Percentiles rank a stretch among this genome's conserved stretches.
Conservation (phyloP, 2,888 invertebrate genomes). For the Atethmia centrago region DNA sequence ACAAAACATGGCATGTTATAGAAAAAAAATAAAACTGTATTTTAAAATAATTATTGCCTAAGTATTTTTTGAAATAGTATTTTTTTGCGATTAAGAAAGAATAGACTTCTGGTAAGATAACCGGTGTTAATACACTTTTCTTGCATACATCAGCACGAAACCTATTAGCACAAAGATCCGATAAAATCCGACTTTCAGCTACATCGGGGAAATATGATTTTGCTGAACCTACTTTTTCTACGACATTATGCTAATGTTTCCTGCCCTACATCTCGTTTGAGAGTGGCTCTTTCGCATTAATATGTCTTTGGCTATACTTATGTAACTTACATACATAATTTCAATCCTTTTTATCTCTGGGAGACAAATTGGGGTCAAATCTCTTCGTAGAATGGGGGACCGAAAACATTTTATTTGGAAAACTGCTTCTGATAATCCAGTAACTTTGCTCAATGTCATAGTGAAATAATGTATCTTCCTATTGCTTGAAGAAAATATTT, state of each 20-base stretch:
- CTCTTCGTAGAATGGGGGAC: conserved; percentile 15
- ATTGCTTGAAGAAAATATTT: neutral
- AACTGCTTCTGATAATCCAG: conserved; percentile 37
- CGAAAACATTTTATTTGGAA: conserved; percentile 25
- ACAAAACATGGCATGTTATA: too few species aligned
- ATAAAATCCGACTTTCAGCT: conserved; percentile 54
- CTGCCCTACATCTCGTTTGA: conserved; percentile 61
- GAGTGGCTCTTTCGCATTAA: conserved; percentile 55
- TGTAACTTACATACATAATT: conserved; percentile 23
- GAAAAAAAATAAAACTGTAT: too few species aligned
- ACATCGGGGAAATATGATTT: conserved; percentile 64
- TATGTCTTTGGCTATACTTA: conserved; percentile 46
- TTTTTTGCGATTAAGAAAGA: conserved; percentile 6
- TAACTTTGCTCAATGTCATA: conserved; percentile 4
- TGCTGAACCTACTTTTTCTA: conserved; percentile 62
- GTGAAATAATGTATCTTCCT: neutral
- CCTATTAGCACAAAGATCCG: conserved; percentile 49
- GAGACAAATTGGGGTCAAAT: conserved; percentile 50
- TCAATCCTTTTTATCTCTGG: conserved; percentile 44
- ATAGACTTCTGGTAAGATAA: neutral
- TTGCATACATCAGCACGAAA: conserved; percentile 41
- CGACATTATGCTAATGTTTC: conserved; percentile 66
- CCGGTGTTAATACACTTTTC: conserved; percentile 19
- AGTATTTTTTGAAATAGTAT: too few species aligned
- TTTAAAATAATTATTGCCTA: too few species aligned